These are phyloP conservation scores for Elmis aenea DNA, from an alignment of 2,888 invertebrate genomes.

Conservation along the genomic window DNA sequence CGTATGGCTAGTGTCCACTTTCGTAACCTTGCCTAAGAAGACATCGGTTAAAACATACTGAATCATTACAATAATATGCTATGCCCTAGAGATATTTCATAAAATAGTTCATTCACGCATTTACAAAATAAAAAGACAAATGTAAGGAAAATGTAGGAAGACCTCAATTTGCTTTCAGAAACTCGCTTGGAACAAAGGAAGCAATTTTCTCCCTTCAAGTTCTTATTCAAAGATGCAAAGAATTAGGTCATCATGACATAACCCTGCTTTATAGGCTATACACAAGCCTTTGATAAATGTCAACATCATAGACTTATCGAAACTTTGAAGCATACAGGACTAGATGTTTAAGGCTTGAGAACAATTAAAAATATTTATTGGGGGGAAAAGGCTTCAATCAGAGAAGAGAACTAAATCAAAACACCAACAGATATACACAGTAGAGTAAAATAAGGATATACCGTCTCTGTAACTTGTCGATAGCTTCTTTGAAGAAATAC, in stretches of 20 bases:
- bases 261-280: conserved; percentile 9
- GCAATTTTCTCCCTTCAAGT: conserved; percentile 9
- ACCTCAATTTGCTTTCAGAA: conserved; percentile 15
- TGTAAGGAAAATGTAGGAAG: conserved; percentile 11
- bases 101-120: no score
- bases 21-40: no score
- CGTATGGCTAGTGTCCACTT: no score
- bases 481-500: no score
- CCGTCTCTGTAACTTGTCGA: no score
- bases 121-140: no score
- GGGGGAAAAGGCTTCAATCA: conserved; percentile 3
- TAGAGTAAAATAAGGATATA: no score
- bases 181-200: conserved; percentile 15
- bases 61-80: no score
- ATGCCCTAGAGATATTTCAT: no score
- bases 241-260: conserved; percentile 11
- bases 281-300: conserved; percentile 15
- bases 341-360: conserved; percentile 7
- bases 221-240: conserved; percentile 10
- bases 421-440: no score
- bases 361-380: conserved; percentile 6
- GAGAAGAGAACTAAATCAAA: no score
- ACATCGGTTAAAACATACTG: no score
- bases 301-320: conserved; percentile 12
- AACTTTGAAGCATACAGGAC: conserved; percentile 6